Conservation (phyloP, 2,888 invertebrate genomes). For the Alentia gelatinosa region DNA sequence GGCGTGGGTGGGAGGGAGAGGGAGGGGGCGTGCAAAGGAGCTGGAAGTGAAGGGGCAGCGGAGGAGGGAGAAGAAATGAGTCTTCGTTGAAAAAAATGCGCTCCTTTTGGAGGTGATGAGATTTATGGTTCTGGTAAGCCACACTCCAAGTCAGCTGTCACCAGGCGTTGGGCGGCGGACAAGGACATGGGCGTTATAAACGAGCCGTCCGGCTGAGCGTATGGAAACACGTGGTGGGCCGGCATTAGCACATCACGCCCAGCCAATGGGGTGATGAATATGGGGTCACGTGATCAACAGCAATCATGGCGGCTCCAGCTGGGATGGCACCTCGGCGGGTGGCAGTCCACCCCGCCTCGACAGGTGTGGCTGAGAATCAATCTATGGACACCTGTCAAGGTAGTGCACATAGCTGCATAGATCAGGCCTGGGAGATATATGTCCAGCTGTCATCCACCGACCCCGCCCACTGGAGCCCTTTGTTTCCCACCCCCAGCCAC, state of each 20-base stretch:
- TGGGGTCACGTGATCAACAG: slow-evolving; percentile 46
- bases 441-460: slow-evolving; percentile 1
- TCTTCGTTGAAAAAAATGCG: neutral
- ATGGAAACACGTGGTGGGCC: slow-evolving; percentile 37
- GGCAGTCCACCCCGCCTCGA: slow-evolving; percentile 15
- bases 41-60: neutral
- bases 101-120: slow-evolving; percentile 45
- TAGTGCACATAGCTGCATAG: slow-evolving; percentile 15
- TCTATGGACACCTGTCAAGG: slow-evolving; percentile 46
- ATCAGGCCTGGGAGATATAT: slow-evolving; percentile 9
- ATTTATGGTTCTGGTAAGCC: slow-evolving; percentile 49
- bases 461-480: slow-evolving; percentile 10
- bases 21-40: neutral
- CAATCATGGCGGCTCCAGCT: slow-evolving; percentile 53
- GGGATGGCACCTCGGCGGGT: slow-evolving; percentile 47
- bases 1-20: neutral
- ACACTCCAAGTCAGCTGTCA: slow-evolving; percentile 51
- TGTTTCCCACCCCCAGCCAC: neutral
- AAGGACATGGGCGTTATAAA: slow-evolving; percentile 45
- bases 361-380: slow-evolving; percentile 34
- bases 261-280: slow-evolving; percentile 53
- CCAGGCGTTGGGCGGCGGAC: neutral
- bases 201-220: slow-evolving; percentile 31
- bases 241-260: slow-evolving; percentile 44
- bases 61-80: slow-evolving; percentile 22